Evolutionary conservation across 1,140 invertebrate species (phyloP), one percentile per base, ranked within the genome.

Genomic region (Sycobia sp.): DNA sequence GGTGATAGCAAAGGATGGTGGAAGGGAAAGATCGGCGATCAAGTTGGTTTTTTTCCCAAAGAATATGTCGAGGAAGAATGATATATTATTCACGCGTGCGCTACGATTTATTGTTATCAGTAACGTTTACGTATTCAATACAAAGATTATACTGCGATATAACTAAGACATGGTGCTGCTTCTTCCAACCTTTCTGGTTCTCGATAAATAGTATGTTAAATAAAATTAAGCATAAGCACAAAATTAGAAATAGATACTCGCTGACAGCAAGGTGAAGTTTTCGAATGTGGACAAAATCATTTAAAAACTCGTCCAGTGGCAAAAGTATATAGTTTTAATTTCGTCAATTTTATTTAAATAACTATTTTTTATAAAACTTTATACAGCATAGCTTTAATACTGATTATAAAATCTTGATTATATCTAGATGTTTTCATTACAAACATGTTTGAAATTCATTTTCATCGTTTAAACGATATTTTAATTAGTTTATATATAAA

Each of bases 1-100:
- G 90, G 90, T 18, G 89, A 89, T 71, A 86, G 88, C 67, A 90
- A 89, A 73, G 91, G 91, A 55, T 93, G 90, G 90, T 92, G 90
- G 90, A 91, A 91, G 68, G 91, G 91, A 32, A 86, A 87, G 71
- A 85, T 88, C 47, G 84, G 85, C 44, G 85, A 89, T 69, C 71
- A 85, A 74, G 77, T 88, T 68, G 87, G 87, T 14, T 88, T 87
- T 66, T 88, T 88, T 62, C 87, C 87, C 22, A 88, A 88, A 70
- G 85, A 85, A 44, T 88, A 87, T 67, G 86, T 88, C 3, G 81
- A 84, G 66, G 86, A 81, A 56, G 76, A 81, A 65, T 79, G 22
- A 51, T 18, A 41, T 4, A 16, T 25, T 32, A 43, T 27, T 34
- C 29, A 5, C 16, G n/a, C 13, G 36, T 46, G 20, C n/a, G 57